These are phyloP conservation scores for Diplogasteroides magnus DNA, from an alignment of 1,140 invertebrate genomes.

Conservation along the genomic window DNA sequence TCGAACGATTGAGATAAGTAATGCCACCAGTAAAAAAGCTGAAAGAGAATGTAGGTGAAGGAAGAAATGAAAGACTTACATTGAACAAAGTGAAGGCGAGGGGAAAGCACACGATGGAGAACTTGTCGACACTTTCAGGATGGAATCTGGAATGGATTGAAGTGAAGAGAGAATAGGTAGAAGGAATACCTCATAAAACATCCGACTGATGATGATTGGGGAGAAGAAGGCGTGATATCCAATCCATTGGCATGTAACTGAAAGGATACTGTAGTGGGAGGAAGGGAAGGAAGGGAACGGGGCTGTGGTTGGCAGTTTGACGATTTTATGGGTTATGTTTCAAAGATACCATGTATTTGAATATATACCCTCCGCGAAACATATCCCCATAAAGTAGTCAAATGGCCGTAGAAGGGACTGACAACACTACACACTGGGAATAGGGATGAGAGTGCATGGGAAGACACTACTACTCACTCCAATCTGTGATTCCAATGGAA, in stretches of 20 bases:
- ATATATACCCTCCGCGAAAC: no score
- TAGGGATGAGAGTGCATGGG: not conserved
- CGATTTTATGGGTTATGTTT: no score
- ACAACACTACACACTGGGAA: no score
- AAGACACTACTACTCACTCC: not conserved
- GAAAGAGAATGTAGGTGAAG: not conserved
- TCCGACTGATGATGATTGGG: constrained; percentile 20
- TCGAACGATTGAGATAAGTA: constrained; percentile 37
- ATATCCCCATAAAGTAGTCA: no score
- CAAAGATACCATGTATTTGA: no score
- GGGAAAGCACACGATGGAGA: constrained; percentile 52
- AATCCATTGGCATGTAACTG: constrained; percentile 2
- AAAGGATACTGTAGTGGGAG: constrained; percentile 2
- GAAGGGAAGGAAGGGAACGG: constrained; percentile 17
- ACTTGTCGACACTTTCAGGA: constrained; percentile 52
- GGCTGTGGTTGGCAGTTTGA: no score
- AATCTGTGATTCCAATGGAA: not conserved
- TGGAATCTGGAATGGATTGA: no score
- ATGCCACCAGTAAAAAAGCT: constrained; percentile 38
- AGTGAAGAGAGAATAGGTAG: no score
- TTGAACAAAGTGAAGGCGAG: constrained; percentile 41
- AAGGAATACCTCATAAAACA: constrained; percentile 12
- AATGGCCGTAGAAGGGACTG: no score
- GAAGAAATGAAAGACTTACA: constrained; percentile 10
- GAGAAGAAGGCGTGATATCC: constrained; percentile 31